These are phyloP conservation scores for Morpho deidamia DNA, from an alignment of 2,888 invertebrate genomes.

Conservation along the genomic window DNA sequence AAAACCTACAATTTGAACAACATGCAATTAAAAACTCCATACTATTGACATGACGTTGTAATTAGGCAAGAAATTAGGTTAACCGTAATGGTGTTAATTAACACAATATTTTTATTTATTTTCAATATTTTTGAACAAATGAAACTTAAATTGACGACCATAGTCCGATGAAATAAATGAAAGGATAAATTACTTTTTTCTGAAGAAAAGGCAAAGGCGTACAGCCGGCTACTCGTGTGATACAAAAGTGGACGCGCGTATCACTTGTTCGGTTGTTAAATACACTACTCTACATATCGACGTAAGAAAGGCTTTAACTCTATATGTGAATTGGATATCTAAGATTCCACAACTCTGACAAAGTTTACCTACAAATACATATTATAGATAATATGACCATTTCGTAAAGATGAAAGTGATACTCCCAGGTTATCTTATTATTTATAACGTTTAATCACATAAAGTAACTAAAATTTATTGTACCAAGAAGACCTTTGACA, in stretches of 20 bases:
- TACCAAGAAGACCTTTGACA: background rate
- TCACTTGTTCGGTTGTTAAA: constrained; percentile 65
- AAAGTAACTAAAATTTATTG: background rate
- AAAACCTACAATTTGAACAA: constrained; percentile 67
- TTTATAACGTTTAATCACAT: background rate
- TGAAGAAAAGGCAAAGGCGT: constrained; percentile 40
- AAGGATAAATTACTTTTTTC: constrained; percentile 13
- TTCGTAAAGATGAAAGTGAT: background rate
- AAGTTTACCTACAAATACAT: background rate
- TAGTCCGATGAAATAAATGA: background rate
- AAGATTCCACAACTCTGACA: constrained; percentile 2
- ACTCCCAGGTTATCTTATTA: background rate
- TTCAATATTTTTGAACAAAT: too few relatives aligned
- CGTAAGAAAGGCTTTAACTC: constrained; percentile 26
- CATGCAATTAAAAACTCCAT: constrained; percentile 2
- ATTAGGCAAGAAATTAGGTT: background rate
- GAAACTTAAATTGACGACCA: too few relatives aligned
- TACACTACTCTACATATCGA: constrained; percentile 70
- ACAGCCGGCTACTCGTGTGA: constrained; percentile 50
- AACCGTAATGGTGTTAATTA: background rate
- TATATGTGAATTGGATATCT: constrained; percentile 10
- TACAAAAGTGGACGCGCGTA: constrained; percentile 65
- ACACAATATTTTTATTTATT: too few relatives aligned
- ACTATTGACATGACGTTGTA: constrained; percentile 35
- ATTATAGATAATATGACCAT: background rate